Evolutionary conservation across 2,888 invertebrate genomes (phyloP).

Genomic region (Thecocarcelia acutangulata): DNA sequence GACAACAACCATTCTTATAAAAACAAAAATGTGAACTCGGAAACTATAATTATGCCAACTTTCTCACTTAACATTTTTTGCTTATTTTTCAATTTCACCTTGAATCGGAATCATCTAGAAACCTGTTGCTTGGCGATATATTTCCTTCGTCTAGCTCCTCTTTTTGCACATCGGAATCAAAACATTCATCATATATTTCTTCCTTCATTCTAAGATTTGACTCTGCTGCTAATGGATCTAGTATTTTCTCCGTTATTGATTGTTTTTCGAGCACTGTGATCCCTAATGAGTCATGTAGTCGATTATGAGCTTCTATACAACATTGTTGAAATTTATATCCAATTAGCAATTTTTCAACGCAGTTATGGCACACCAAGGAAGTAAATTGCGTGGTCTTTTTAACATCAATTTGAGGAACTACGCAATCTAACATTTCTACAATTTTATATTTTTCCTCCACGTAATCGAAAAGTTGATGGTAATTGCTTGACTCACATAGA

Average conservation of each 20-base stretch:
- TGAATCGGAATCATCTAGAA: too few relatives aligned
- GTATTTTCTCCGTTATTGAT: slow-evolving; percentile 32
- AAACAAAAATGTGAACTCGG: too few relatives aligned
- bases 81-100: too few relatives aligned
- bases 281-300: slow-evolving; percentile 73
- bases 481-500: slow-evolving; percentile 32
- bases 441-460: slow-evolving; percentile 60
- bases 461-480: slow-evolving; percentile 54
- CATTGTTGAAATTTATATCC: slow-evolving; percentile 82
- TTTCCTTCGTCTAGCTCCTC: too few relatives aligned
- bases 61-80: too few relatives aligned
- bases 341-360: slow-evolving; percentile 82
- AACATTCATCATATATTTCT: too few relatives aligned
- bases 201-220: too few relatives aligned
- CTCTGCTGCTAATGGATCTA: slow-evolving; percentile 53
- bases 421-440: slow-evolving; percentile 54
- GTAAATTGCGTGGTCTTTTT: slow-evolving; percentile 47
- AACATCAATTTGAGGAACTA: slow-evolving; percentile 59
- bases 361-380: slow-evolving; percentile 74
- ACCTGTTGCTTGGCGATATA: too few relatives aligned
- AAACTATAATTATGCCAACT: too few relatives aligned
- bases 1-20: too few relatives aligned
- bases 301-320: slow-evolving; percentile 81
- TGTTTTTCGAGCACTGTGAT: slow-evolving; percentile 23
- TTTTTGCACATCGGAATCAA: too few relatives aligned